These are phyloP conservation scores for Ceratotherium simum DNA, from an alignment of 2,113 vertebrate genomes.

Conservation along the genomic window DNA sequence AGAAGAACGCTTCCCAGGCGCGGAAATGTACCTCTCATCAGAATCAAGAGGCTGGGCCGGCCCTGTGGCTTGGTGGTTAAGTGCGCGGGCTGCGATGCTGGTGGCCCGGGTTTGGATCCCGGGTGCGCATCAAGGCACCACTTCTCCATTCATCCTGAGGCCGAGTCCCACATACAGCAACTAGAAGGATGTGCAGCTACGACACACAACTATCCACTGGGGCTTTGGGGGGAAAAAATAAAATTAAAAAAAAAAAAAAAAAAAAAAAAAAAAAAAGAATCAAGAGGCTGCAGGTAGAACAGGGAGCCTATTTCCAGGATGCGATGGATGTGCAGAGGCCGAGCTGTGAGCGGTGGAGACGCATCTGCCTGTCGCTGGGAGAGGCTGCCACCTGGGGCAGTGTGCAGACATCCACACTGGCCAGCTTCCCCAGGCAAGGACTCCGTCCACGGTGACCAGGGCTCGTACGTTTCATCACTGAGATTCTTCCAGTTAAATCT, in stretches of 20 bases:
- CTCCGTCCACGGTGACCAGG: not conserved
- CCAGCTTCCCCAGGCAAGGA: not conserved
- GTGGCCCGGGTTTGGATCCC: too few species aligned
- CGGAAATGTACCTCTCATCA: too few species aligned
- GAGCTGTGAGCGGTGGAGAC: not conserved
- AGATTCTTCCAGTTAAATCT: not conserved
- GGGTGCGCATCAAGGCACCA: too few species aligned
- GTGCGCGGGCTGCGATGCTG: too few species aligned
- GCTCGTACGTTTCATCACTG: not conserved
- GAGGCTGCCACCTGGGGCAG: fast-evolving
- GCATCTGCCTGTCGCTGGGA: not conserved
- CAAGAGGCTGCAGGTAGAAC: not conserved
- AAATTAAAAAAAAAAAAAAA: too few species aligned
- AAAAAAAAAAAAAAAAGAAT: too few species aligned
- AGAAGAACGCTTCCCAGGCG: not conserved
- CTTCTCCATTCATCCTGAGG: too few species aligned
- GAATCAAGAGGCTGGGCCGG: not conserved
- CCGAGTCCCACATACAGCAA: too few species aligned
- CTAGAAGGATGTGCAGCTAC: too few species aligned
- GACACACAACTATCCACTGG: too few species aligned
- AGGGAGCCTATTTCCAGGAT: not conserved
- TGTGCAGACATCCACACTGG: fast-evolving
- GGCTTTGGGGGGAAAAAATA: too few species aligned
- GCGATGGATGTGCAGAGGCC: fast-evolving
- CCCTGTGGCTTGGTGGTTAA: too few species aligned